A percentile compares a stretch with the other conserved stretches of the same genome.
Conservation (phyloP, 2,113 vertebrate species). For the Mirza zaza region DNA sequence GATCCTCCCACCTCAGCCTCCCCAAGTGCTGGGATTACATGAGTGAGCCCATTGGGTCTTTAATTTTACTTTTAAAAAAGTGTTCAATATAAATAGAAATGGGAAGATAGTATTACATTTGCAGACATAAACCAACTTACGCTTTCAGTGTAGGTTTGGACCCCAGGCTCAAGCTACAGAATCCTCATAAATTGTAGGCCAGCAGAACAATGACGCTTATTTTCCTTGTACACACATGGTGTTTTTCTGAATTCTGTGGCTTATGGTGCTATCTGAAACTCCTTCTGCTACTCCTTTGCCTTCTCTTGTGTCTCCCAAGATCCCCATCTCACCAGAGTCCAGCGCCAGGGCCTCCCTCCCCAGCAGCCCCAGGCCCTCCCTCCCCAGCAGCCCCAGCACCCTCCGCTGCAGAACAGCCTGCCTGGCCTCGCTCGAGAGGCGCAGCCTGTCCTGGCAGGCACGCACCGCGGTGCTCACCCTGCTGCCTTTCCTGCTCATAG, state of each 20-base stretch:
- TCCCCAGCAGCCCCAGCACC: accelerated
- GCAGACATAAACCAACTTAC: background rate
- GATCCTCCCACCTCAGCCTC: too few species aligned
- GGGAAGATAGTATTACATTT: background rate
- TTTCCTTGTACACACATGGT: background rate
- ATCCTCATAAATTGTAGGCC: background rate
- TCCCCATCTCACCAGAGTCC: background rate
- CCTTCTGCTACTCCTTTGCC: background rate
- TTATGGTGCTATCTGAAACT: background rate
- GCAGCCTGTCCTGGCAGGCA: background rate
- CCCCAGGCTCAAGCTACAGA: background rate
- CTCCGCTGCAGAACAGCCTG: background rate
- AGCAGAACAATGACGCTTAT: background rate
- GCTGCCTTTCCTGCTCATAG: background rate
- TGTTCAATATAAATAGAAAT: background rate
- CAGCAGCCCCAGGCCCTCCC: background rate
- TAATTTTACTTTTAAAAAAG: background rate
- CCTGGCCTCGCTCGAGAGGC: too few species aligned
- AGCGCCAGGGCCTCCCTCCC: background rate
- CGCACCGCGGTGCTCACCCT: background rate
- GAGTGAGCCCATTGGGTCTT: too few species aligned
- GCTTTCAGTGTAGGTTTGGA: background rate
- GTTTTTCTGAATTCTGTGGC: background rate
- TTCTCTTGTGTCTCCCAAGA: background rate
- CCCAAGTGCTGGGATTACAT: too few species aligned